Conservation (phyloP, 1,140 invertebrate genomes). For the Ceratosolen solmsi region DNA sequence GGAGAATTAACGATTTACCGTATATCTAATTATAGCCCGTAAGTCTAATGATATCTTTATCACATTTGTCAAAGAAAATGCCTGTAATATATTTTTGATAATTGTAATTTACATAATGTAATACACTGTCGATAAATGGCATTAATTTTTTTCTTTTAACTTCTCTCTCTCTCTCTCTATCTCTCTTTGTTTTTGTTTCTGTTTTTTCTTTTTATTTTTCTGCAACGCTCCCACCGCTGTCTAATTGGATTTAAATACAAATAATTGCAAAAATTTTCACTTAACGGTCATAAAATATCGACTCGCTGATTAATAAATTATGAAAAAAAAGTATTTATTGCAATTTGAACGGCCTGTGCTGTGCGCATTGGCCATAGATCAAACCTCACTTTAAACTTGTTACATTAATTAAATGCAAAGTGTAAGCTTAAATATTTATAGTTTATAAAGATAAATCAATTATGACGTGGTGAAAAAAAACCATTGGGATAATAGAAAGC, state of each 20-base stretch:
- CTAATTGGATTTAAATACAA: background rate
- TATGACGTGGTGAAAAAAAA: background rate
- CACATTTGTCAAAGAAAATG: background rate
- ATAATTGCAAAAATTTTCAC: background rate
- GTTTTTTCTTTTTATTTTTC: background rate
- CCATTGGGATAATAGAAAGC: constrained; percentile 1
- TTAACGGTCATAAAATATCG: background rate
- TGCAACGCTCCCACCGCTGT: background rate
- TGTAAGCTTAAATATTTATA: constrained; percentile 12
- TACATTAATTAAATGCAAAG: background rate
- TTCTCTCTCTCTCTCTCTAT: too few species aligned
- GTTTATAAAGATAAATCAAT: constrained; percentile 26
- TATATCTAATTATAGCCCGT: background rate
- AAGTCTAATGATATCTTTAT: background rate
- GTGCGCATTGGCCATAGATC: background rate
- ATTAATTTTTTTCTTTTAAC: too few species aligned
- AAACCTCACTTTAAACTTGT: background rate
- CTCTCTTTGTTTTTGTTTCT: too few species aligned
- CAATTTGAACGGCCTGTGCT: background rate
- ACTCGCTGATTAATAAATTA: background rate
- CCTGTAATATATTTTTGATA: background rate
- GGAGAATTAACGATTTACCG: background rate
- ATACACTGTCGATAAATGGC: background rate
- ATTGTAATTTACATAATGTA: background rate
- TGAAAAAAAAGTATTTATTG: background rate